phyloP scores from a whole-genome alignment of 2,797 vertebrate species.

The Esox masquinongy region DNA sequence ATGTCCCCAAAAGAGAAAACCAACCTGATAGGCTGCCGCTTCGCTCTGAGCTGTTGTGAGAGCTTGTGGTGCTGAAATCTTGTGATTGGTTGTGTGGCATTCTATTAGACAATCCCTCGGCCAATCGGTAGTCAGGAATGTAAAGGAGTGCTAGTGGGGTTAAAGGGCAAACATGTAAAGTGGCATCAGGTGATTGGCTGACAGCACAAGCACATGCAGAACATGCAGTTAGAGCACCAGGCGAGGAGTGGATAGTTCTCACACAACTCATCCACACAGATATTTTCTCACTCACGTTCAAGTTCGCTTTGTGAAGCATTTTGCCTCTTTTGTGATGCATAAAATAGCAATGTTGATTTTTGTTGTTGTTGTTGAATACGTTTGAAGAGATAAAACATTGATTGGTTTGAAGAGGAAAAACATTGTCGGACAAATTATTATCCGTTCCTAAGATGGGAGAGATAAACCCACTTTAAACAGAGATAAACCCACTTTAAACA shows the following conservation, averaged over 20 bases:
- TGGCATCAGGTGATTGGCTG: constrained; percentile 94
- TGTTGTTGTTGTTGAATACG: neutral
- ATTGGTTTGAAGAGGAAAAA: no score
- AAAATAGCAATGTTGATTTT: neutral
- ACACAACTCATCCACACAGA: constrained; percentile 28
- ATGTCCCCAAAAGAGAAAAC: constrained; percentile 67
- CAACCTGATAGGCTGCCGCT: constrained; percentile 99
- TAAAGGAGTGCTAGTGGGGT: constrained; percentile 99
- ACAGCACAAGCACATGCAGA: constrained; percentile 94
- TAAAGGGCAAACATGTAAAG: constrained; percentile 97
- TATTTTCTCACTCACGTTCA: constrained; percentile 16
- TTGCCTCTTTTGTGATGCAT: neutral
- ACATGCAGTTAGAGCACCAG: constrained; percentile 90
- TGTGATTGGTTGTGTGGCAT: constrained; percentile 99
- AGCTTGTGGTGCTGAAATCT: constrained; percentile 99
- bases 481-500: constrained; percentile 21
- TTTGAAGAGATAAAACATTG: no score
- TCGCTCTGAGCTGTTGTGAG: constrained; percentile 99
- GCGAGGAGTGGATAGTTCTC: constrained; percentile 64
- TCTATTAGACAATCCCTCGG: constrained; percentile 99
- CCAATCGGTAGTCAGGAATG: constrained; percentile 99
- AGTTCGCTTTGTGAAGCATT: neutral
- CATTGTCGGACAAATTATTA: neutral
- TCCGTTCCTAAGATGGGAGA: constrained; percentile 18
- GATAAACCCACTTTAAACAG: constrained; percentile 14